Evolutionary conservation across 2,113 vertebrate species (phyloP).

Genomic region (Solea senegalensis): DNA sequence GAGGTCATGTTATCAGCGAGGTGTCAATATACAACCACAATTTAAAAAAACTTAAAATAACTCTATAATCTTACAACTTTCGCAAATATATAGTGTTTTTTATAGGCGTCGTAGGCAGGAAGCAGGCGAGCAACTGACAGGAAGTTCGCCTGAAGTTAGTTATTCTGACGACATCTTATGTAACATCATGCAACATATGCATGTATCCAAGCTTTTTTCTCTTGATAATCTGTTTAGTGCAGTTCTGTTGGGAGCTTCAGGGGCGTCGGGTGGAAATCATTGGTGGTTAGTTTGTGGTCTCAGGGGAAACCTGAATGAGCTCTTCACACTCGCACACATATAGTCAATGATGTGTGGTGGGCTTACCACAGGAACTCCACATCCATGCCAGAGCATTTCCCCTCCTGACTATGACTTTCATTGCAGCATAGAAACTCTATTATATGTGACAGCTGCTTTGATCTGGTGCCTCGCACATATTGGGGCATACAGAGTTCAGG

Average conservation of each 20-base stretch:
- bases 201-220: not conserved
- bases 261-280: slow-evolving; percentile 22
- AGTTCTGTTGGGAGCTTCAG: not conserved
- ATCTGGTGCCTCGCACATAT: not conserved
- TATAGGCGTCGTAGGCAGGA: no score
- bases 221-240: not conserved
- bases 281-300: slow-evolving; percentile 57
- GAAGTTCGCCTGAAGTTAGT: no score
- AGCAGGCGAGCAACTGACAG: no score
- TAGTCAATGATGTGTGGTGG: slow-evolving; percentile 24
- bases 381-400: slow-evolving; percentile 29
- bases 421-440: slow-evolving; percentile 1
- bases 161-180: no score
- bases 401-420: slow-evolving; percentile 16
- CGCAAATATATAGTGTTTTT: no score
- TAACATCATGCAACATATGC: no score
- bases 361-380: slow-evolving; percentile 59
- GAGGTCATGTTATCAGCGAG: no score
- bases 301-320: slow-evolving; percentile 40
- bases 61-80: no score
- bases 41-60: no score
- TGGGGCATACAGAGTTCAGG: no score
- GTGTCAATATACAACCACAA: no score
- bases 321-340: not conserved
- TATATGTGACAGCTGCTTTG: slow-evolving; percentile 8